phyloP scores from a whole-genome alignment of 2,113 vertebrate genomes.

The Thymallus thymallus region DNA sequence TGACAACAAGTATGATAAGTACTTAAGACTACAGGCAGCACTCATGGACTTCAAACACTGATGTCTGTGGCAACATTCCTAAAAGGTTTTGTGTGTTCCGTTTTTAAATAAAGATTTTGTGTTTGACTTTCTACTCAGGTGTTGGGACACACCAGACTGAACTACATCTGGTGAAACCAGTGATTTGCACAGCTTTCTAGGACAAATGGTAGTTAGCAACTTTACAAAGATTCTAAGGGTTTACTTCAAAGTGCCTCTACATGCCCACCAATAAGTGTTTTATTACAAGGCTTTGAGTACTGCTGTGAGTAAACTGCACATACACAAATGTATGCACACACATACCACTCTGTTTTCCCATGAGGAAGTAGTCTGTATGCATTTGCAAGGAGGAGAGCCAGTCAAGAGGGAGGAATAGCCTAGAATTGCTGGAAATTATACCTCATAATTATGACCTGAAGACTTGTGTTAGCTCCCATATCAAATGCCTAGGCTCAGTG shows the following conservation, averaged over 20 bases:
- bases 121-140: constrained; percentile 22
- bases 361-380: too few species aligned
- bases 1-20: constrained; percentile 33
- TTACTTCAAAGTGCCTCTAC: constrained; percentile 32
- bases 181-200: constrained; percentile 1
- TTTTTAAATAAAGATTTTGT: constrained; percentile 67
- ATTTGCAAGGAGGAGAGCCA: too few species aligned
- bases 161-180: background rate
- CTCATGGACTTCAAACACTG: constrained; percentile 54
- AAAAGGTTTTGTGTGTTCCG: constrained; percentile 51
- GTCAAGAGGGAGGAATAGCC: too few species aligned
- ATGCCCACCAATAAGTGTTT: constrained; percentile 18
- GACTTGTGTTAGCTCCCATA: background rate
- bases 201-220: background rate
- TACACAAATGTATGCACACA: constrained; percentile 8
- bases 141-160: background rate
- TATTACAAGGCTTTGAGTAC: constrained; percentile 46
- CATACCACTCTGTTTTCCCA: background rate
- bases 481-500: too few species aligned
- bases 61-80: constrained; percentile 48
- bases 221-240: background rate
- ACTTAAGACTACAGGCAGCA: constrained; percentile 75
- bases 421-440: too few species aligned
- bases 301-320: constrained; percentile 33
- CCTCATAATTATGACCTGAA: too few species aligned